Evolutionary conservation across 2,113 vertebrate genomes (phyloP).

Genomic region (Edolisoma coerulescens): DNA sequence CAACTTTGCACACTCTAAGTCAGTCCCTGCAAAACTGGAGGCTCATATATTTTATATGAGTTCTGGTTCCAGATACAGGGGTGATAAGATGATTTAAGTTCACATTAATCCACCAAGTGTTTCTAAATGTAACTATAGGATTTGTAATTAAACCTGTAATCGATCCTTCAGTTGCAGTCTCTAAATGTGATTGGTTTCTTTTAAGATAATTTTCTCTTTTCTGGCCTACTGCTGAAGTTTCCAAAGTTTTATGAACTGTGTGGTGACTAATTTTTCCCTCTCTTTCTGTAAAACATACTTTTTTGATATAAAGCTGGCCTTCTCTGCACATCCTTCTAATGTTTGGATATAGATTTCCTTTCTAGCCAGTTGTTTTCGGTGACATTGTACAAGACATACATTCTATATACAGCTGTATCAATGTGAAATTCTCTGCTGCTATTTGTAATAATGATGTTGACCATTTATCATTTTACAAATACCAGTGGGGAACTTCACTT

Average conservation of each 20-base stretch:
- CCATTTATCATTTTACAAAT: neutral
- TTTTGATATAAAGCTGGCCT: neutral
- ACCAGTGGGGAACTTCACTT: neutral
- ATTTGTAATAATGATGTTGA: neutral
- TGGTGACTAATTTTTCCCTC: neutral
- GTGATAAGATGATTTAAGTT: neutral
- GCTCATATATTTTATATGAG: neutral
- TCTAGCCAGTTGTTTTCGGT: neutral
- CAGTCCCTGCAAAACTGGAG: neutral
- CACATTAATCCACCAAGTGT: neutral
- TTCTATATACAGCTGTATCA: neutral
- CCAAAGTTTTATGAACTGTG: conserved; percentile 9
- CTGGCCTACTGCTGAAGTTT: neutral
- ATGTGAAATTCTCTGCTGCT: neutral
- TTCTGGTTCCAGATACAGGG: neutral
- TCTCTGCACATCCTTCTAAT: neutral
- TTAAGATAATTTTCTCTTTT: neutral
- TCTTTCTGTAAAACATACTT: neutral
- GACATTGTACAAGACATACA: neutral
- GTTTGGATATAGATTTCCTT: neutral
- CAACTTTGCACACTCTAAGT: neutral
- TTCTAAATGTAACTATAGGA: neutral
- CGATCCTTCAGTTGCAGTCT: neutral
- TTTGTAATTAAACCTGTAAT: neutral
- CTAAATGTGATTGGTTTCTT: neutral